Conservation (phyloP, 2,113 vertebrate genomes). For the Hippolais icterina region DNA sequence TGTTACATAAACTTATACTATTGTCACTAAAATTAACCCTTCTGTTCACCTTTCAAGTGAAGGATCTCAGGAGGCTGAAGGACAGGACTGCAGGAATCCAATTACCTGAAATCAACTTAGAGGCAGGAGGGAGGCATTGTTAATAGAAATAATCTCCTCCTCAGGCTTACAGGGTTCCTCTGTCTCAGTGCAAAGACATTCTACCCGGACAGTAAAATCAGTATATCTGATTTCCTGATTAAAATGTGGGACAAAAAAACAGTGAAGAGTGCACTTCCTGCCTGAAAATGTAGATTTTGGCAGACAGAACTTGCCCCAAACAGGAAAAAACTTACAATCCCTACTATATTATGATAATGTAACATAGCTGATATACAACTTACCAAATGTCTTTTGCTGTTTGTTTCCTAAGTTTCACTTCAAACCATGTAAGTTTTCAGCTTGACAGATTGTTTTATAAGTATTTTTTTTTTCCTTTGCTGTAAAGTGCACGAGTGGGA, state of each 20-base stretch:
- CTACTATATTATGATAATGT: not conserved
- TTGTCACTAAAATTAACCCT: not conserved
- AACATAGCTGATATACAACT: not conserved
- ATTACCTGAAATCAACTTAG: constrained; percentile 11
- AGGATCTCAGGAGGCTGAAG: not conserved
- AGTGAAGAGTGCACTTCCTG: not conserved
- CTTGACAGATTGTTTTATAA: not conserved
- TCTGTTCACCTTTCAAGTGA: not conserved
- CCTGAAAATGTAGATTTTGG: not conserved
- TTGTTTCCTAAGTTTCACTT: not conserved
- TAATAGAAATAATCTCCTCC: not conserved
- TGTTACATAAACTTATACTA: not conserved
- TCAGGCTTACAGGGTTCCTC: not conserved
- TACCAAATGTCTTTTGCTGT: not conserved
- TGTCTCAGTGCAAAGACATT: not conserved
- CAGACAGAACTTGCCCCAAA: not conserved
- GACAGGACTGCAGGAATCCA: not conserved
- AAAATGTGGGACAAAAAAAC: not conserved
- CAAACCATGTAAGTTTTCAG: not conserved
- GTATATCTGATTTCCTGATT: not conserved
- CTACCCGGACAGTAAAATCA: not conserved
- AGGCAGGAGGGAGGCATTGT: not conserved
- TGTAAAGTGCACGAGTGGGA: not conserved
- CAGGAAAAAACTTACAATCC: not conserved
- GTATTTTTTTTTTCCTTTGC: not conserved